Evolutionary conservation across 2,888 invertebrate genomes (phyloP).

Genomic region (Noctua comes): DNA sequence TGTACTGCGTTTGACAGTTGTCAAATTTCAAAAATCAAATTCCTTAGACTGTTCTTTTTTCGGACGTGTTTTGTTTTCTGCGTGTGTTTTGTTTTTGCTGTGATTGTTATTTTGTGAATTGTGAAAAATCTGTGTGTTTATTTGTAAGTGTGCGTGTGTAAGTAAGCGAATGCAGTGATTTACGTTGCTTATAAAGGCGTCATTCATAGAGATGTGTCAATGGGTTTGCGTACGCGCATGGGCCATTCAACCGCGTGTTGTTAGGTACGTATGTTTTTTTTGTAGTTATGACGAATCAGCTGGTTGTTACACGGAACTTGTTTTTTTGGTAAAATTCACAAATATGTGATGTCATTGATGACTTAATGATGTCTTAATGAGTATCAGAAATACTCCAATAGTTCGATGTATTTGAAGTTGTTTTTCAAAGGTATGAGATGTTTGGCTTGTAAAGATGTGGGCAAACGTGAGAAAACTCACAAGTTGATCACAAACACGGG

Average conservation of each 20-base stretch:
- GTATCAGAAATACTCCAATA: constrained; percentile 29
- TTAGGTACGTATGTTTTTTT: constrained; percentile 80
- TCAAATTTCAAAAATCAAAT: constrained; percentile 52
- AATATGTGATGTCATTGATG: constrained; percentile 56
- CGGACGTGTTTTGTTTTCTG: not conserved
- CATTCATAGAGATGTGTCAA: constrained; percentile 87
- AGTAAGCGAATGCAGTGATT: constrained; percentile 61
- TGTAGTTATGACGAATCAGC: constrained; percentile 72
- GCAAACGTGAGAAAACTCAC: constrained; percentile 58
- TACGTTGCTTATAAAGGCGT: constrained; percentile 71
- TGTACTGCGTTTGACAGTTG: constrained; percentile 72
- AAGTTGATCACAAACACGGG: constrained; percentile 43
- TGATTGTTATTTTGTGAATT: constrained; percentile 32
- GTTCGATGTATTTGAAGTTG: constrained; percentile 14
- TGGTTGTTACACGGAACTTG: constrained; percentile 67
- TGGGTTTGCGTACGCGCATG: constrained; percentile 83
- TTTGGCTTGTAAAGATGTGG: constrained; percentile 32
- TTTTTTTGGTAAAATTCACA: constrained; percentile 21
- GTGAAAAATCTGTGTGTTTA: constrained; percentile 39
- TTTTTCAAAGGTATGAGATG: constrained; percentile 37
- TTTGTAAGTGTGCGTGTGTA: constrained; percentile 52
- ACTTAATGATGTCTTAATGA: constrained; percentile 46
- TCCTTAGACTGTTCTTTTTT: not conserved
- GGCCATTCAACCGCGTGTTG: constrained; percentile 79
- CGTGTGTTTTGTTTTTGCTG: constrained; percentile 20